Evolutionary conservation across 1,140 invertebrate genomes (phyloP).

Genomic region (Brevipalpus yothersi): DNA sequence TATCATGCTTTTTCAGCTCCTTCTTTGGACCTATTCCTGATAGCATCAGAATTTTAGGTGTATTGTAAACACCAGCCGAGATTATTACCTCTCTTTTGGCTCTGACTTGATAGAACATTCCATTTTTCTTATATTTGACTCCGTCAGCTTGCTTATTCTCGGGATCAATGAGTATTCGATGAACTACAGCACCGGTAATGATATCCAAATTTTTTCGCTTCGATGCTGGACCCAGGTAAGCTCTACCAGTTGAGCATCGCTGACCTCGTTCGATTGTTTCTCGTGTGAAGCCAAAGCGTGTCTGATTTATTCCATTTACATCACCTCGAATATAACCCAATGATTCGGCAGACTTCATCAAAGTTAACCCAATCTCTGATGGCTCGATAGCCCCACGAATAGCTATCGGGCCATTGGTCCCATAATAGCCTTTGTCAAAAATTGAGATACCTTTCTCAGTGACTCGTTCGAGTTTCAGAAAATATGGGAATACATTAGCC

Average conservation of each 20-base stretch:
- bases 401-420: background rate
- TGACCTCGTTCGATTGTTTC: background rate
- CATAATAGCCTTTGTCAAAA: background rate
- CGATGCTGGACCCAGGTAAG: background rate
- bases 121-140: background rate
- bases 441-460: slow-evolving; percentile 25
- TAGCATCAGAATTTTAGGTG: slow-evolving; percentile 68
- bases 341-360: background rate
- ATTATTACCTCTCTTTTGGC: slow-evolving; percentile 62
- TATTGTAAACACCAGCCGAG: slow-evolving; percentile 61
- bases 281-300: background rate
- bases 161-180: background rate
- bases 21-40: slow-evolving; percentile 51
- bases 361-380: background rate
- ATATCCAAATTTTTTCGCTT: background rate
- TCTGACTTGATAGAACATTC: slow-evolving; percentile 23
- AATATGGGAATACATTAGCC: slow-evolving; percentile 59
- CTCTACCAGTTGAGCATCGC: background rate
- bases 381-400: background rate
- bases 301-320: background rate
- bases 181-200: background rate
- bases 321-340: background rate
- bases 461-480: slow-evolving; percentile 36
- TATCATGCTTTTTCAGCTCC: slow-evolving; percentile 8
- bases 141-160: background rate